Evolutionary conservation across 1,140 invertebrate species (phyloP).

Genomic region (Brachionus rubens): DNA sequence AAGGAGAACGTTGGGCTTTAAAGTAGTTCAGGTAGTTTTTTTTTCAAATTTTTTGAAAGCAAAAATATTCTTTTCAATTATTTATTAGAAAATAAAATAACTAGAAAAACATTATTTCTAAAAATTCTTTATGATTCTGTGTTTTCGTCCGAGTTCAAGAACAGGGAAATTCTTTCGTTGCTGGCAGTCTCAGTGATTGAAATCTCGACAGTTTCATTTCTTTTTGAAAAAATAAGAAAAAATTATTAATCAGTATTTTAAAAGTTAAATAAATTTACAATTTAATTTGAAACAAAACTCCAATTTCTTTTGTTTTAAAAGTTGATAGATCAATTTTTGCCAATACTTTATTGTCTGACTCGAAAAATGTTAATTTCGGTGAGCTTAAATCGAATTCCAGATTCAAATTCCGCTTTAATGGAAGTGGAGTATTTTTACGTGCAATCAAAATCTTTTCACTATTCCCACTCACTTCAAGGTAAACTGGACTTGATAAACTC

Average conservation of each 20-base stretch:
- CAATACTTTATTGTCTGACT: constrained; percentile 13
- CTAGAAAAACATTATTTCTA: neutral
- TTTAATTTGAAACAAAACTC: constrained; percentile 44
- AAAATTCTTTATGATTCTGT: neutral
- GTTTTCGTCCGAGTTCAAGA: constrained; percentile 24
- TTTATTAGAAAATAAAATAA: constrained; percentile 19
- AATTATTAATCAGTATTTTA: neutral
- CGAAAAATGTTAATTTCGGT: neutral
- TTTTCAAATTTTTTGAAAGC: neutral
- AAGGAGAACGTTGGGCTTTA: too few relatives aligned
- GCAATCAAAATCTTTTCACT: neutral
- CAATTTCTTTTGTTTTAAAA: constrained; percentile 41
- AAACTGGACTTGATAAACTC: constrained; percentile 28
- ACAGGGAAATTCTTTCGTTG: constrained; percentile 26
- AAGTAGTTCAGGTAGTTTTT: too few relatives aligned
- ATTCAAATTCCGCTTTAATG: constrained; percentile 38
- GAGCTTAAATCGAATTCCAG: neutral
- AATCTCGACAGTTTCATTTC: constrained; percentile 35
- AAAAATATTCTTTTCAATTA: neutral
- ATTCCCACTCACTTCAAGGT: neutral
- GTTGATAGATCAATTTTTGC: constrained; percentile 4
- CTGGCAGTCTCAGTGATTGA: neutral
- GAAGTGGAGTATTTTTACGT: constrained; percentile 10
- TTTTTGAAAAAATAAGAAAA: neutral
- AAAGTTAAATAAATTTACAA: constrained; percentile 20